Evolutionary conservation across 1,140 invertebrate species (phyloP).

Genomic region (Gonioctena quinquepunctata): DNA sequence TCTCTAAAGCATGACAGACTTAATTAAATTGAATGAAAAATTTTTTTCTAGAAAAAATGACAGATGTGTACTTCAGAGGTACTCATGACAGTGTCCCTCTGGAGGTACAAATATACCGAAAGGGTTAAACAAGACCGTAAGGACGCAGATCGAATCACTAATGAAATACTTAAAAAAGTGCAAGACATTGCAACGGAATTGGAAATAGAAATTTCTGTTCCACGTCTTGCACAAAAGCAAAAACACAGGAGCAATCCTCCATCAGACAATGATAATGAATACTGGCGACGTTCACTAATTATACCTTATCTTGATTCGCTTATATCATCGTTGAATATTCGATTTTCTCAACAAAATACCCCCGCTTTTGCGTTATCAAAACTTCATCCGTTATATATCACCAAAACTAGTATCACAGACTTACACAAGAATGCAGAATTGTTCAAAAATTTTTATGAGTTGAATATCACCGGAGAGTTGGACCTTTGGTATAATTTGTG

Average conservation of each 20-base stretch:
- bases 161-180: conserved; percentile 4
- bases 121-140: conserved; percentile 12
- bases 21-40: conserved; percentile 7
- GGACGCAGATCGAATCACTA: background rate
- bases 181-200: conserved; percentile 9
- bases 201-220: conserved; percentile 12
- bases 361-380: conserved; percentile 14
- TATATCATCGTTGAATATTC: conserved; percentile 22
- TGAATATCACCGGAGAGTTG: background rate
- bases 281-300: conserved; percentile 19
- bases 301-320: conserved; percentile 24
- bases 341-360: conserved; percentile 25
- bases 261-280: conserved; percentile 21
- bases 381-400: background rate
- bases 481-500: conserved; percentile 18
- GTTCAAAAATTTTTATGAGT: conserved; percentile 13
- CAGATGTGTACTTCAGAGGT: conserved; percentile 5
- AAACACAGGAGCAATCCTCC: conserved; percentile 10
- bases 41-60: conserved; percentile 15
- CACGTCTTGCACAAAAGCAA: conserved; percentile 12
- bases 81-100: conserved; percentile 8
- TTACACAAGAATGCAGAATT: conserved; percentile 21
- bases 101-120: conserved; percentile 9
- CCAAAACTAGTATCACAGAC: background rate
- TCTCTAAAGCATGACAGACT: background rate